Conservation (phyloP, 2,113 vertebrate species). For the Oryzias javanicus region DNA sequence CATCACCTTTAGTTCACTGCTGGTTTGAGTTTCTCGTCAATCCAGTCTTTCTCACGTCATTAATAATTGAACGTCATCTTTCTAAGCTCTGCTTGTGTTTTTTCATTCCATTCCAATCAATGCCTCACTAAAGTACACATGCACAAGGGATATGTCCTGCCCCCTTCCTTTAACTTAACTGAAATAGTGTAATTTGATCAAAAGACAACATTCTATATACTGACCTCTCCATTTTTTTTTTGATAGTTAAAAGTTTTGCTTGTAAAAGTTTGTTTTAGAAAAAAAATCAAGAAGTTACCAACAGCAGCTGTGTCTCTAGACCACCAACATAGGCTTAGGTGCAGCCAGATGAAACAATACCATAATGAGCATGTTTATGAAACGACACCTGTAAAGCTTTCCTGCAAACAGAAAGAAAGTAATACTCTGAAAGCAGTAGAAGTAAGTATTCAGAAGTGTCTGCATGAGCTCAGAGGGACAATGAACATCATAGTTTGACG, state of each 20-base stretch:
- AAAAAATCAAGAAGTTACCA: no score
- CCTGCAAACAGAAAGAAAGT: slow-evolving; percentile 20
- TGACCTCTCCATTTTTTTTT: no score
- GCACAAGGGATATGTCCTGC: slow-evolving; percentile 10
- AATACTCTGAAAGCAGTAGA: slow-evolving; percentile 22
- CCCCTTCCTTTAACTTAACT: slow-evolving; percentile 10
- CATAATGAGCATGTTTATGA: slow-evolving; percentile 26
- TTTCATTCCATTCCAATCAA: slow-evolving; percentile 42
- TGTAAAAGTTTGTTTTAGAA: no score
- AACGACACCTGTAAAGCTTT: slow-evolving; percentile 6
- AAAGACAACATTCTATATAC: no score
- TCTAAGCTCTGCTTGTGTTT: slow-evolving; percentile 17
- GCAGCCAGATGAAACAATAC: slow-evolving; percentile 6
- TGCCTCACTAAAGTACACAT: slow-evolving; percentile 30
- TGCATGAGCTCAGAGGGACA: slow-evolving; percentile 5
- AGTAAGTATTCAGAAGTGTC: neutral
- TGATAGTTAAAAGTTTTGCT: no score
- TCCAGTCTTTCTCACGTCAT: slow-evolving; percentile 12
- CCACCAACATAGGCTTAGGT: neutral
- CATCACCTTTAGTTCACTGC: neutral
- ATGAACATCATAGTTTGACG: neutral
- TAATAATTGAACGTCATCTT: slow-evolving; percentile 39
- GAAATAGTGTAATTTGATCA: no score
- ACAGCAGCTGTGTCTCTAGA: neutral
- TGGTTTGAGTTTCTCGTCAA: neutral